A percentile compares a stretch with the other conserved stretches of the same genome.
Evolutionary conservation across 2,113 vertebrate species (phyloP).

Genomic region (Dryoscopus gambensis): DNA sequence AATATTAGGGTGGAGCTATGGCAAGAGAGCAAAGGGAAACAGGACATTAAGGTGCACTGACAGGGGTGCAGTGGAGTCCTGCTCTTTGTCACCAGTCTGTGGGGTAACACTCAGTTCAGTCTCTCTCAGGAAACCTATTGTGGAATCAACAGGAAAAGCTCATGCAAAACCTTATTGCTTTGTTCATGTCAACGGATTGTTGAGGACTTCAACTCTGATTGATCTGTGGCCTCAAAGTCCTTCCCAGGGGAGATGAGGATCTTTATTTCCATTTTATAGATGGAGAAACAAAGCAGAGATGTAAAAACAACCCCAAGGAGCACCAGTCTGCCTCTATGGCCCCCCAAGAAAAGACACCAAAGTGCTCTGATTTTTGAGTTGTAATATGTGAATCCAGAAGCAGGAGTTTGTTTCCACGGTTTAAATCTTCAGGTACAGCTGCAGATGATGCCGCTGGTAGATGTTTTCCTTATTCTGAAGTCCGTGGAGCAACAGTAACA

Average conservation of each 20-base stretch:
- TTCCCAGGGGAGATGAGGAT: neutral
- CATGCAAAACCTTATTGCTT: neutral
- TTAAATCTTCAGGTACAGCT: neutral
- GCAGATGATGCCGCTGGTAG: neutral
- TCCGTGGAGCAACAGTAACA: slow-evolving; percentile 60
- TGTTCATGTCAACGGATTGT: neutral
- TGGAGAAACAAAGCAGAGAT: neutral
- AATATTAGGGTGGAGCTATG: neutral
- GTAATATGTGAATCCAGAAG: fast-evolving
- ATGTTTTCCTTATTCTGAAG: neutral
- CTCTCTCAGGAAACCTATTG: neutral
- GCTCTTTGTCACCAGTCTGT: neutral
- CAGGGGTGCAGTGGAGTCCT: neutral
- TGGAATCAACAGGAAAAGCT: neutral
- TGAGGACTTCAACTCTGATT: neutral
- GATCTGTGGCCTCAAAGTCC: neutral
- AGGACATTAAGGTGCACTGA: neutral
- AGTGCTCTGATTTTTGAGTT: neutral
- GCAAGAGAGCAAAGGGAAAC: neutral
- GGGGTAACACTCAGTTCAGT: neutral
- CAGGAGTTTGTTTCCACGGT: neutral
- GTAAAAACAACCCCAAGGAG: neutral
- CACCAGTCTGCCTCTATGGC: neutral
- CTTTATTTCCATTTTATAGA: neutral
- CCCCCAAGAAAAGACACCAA: neutral